Percentiles rank a stretch among this genome's conserved stretches.
Evolutionary conservation across 2,888 invertebrate species (phyloP).

Genomic region (Poecilus cupreus): DNA sequence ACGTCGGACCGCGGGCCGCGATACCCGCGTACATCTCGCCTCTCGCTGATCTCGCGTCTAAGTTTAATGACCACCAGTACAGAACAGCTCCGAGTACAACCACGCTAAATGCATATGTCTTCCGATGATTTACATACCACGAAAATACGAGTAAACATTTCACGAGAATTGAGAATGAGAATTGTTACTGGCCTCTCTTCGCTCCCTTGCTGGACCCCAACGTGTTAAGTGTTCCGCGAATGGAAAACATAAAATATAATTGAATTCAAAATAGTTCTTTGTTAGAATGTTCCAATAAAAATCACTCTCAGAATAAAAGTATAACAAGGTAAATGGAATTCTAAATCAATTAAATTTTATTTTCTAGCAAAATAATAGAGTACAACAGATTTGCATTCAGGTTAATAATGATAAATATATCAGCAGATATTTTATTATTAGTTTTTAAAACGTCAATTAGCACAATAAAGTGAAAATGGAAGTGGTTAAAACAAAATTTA

Average conservation of each 20-base stretch:
- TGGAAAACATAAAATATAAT: too few species aligned
- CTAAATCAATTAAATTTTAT: conserved; percentile 10
- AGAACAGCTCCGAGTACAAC: background rate
- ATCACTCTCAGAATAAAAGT: too few species aligned
- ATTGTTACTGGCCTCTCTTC: background rate
- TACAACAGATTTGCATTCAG: conserved; percentile 19
- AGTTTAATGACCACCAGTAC: conserved; percentile 42
- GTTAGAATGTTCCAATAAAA: too few species aligned
- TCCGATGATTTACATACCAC: conserved; percentile 53
- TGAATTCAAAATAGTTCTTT: too few species aligned
- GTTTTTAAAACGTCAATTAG: conserved; percentile 43
- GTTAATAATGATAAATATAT: conserved; percentile 39
- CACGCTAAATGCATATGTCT: conserved; percentile 51
- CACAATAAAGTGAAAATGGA: conserved; percentile 34
- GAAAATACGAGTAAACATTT: conserved; percentile 27
- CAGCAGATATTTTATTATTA: conserved; percentile 37
- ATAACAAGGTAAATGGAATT: background rate
- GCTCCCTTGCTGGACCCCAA: background rate
- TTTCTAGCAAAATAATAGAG: conserved; percentile 6
- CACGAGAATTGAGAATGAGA: background rate
- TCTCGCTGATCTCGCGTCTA: conserved; percentile 21
- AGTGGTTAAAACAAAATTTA: conserved; percentile 35
- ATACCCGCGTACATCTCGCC: conserved; percentile 15
- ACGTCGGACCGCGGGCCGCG: conserved; percentile 35
- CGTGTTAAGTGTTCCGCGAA: too few species aligned